Evolutionary conservation across 2,113 vertebrate species (phyloP).

Genomic region (Synchiropus splendidus): DNA sequence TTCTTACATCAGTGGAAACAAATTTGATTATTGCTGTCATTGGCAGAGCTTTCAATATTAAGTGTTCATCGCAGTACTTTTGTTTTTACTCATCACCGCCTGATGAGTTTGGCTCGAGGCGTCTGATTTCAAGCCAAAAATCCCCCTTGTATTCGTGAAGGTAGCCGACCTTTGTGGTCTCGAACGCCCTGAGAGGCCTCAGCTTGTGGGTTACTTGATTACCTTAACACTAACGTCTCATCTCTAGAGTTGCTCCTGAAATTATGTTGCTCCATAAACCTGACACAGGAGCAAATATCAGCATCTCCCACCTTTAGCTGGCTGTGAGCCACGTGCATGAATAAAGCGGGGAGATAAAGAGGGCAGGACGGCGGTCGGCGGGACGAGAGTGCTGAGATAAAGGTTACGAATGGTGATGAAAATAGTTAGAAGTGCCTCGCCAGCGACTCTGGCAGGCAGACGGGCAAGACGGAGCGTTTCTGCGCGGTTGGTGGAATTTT

Average conservation of each 20-base stretch:
- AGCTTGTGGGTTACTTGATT: too few species aligned
- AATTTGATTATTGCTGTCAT: too few species aligned
- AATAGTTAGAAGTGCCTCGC: conserved; percentile 40
- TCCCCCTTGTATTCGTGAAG: too few species aligned
- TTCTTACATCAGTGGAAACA: too few species aligned
- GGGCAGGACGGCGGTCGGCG: conserved; percentile 20
- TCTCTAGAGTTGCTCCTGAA: background rate
- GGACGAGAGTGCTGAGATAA: conserved; percentile 29
- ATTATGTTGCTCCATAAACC: background rate
- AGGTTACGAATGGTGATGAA: conserved; percentile 37
- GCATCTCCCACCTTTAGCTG: conserved; percentile 28
- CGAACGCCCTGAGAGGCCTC: too few species aligned
- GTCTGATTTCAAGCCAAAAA: too few species aligned
- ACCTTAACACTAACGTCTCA: too few species aligned
- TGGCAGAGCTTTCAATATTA: too few species aligned
- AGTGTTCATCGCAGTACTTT: too few species aligned
- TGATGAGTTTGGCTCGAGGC: too few species aligned
- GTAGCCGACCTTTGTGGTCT: too few species aligned
- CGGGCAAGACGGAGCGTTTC: conserved; percentile 32
- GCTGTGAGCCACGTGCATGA: conserved; percentile 1
- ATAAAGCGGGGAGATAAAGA: conserved; percentile 21
- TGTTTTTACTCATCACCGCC: too few species aligned
- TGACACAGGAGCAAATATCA: conserved; percentile 22
- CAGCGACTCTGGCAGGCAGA: conserved; percentile 19
- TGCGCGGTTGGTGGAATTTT: conserved; percentile 26